Evolutionary conservation across 2,113 vertebrate genomes (phyloP), one percentile per base, ranked within the genome.

Genomic region (Galeopterus variegatus): DNA sequence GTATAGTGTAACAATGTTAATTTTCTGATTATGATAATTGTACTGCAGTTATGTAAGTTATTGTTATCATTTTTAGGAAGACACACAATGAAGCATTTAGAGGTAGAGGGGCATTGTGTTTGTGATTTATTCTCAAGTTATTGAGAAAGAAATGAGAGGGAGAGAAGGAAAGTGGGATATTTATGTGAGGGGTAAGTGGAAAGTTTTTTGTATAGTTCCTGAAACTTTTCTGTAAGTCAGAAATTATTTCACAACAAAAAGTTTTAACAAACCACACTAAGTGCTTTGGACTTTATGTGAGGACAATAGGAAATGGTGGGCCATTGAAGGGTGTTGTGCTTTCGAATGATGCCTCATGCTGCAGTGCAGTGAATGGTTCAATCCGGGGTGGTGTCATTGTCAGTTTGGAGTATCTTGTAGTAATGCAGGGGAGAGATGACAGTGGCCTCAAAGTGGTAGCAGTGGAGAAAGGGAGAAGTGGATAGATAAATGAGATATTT

Each of bases 161-260:
- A 69, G 33, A 50, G 19, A 77, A 70, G 26, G 36, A 69, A 84
- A 77, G 85, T 90, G 72, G 19, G 9, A 21, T 77, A 62, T 67
- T 31, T 82, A 24, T 12, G 9, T 81, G 23, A 92, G 26, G 33
- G 18, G 52, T 67, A 76, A 45, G 48, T 48, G 45, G 84, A 87
- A 93, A 88, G 15, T 70, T 52, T 83, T 95, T 89, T 72, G 24
- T 31, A 93, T 23, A 79, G 58, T 69, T 72, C 62, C 72, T 83
- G 41, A 9, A 87, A 73, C 0, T 90, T 94, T 80, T 93, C 72
- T 93, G 28, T 67, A 83, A 95, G 70, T 60, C 54, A 93, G 52
- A 93, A 80, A 92, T 87, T 86, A 92, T 69, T 92, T 97, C 65
- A 69, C 92, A 95, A 60, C 60, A 81, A 76, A 73, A 67, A 52